Percentiles rank a stretch among this genome's conserved stretches.
These are phyloP conservation scores for Gephyroberyx darwinii DNA, from an alignment of 2,797 vertebrate genomes.

Conservation along the genomic window DNA sequence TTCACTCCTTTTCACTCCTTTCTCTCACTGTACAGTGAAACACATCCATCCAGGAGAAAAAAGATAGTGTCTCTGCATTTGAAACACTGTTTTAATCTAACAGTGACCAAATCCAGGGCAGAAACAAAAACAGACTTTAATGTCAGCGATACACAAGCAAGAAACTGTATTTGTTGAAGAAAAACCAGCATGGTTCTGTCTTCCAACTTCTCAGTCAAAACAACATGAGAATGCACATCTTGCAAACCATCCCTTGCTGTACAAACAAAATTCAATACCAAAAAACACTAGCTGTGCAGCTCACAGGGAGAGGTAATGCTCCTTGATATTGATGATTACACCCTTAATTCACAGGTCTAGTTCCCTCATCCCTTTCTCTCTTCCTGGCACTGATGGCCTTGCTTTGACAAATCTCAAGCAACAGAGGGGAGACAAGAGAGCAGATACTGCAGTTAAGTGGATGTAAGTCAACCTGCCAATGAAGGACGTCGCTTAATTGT, in stretches of 20 bases:
- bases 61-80: not conserved
- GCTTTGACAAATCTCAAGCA: slow-evolving; percentile 79
- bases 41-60: not conserved
- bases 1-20: not conserved
- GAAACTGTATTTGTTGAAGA: not conserved
- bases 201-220: slow-evolving; percentile 28
- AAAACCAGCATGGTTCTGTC: slow-evolving; percentile 10
- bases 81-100: not conserved
- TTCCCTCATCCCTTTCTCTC: slow-evolving; percentile 64
- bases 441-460: slow-evolving; percentile 79
- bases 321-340: slow-evolving; percentile 77
- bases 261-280: slow-evolving; percentile 31
- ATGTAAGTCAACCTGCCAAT: slow-evolving; percentile 84
- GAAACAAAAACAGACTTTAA: not conserved
- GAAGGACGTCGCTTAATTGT: slow-evolving; percentile 78
- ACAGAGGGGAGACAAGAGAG: slow-evolving; percentile 72
- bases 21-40: not conserved
- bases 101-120: not conserved
- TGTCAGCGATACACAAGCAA: not conserved
- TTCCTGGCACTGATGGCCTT: slow-evolving; percentile 66
- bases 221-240: not conserved
- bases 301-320: slow-evolving; percentile 47
- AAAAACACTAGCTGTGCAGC: slow-evolving; percentile 25
- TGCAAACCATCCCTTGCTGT: slow-evolving; percentile 31
- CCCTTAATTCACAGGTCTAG: slow-evolving; percentile 68